Base-by-base conservation (phyloP, 1,140 invertebrate genomes). In the Colletes gigas region DNA sequence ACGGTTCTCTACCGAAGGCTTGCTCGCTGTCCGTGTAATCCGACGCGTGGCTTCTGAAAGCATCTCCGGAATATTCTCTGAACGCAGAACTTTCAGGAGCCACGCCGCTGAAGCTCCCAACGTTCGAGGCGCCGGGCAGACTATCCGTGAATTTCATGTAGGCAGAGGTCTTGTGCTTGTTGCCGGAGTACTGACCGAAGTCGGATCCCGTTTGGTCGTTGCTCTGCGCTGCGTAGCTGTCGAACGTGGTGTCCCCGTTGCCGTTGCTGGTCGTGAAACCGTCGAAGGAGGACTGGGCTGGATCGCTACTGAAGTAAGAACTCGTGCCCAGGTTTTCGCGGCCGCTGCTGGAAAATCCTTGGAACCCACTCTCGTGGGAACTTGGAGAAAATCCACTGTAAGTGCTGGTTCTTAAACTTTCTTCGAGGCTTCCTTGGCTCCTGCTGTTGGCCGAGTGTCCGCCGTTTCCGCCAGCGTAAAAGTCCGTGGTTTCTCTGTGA, bases 361-460 rank as follows among this genome's bases (percentile, higher is more conserved):
- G 19, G 52, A 67, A 85, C 3, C 69, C 72, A 59, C 63, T 19
- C n/a, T 52, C 66, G 8, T 83, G 77, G n/a, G 69, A 44, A n/a
- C 63, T 81, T 9, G 72, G 54, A 44, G 85, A 71, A 30, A 87
- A 87, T 60, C 70, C 82, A 41, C 14, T 86, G 7, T 81, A 87
- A 59, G 76, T 66, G 9, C 12, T 81, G 59, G 59, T 76, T 52
- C 57, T 77, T 39, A 68, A 17, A 70, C 74, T 75, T 21, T 74
- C 54, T 65, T 75, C 85, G 12, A 65, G 50, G 3, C 12, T 81
- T n/a, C 21, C 72, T 54, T 87, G 85, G 55, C 57, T 77, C 17
- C 65, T 57, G 21, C 19, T 21, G 47, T 71, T 77, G 12, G 65
- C 52, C 55, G 82, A 60, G 9, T 81, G 71, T 30, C 82, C 70